These are phyloP conservation scores for Porites evermanni DNA, from an alignment of 92 coral and sea anemone species.

Conservation along the genomic window DNA sequence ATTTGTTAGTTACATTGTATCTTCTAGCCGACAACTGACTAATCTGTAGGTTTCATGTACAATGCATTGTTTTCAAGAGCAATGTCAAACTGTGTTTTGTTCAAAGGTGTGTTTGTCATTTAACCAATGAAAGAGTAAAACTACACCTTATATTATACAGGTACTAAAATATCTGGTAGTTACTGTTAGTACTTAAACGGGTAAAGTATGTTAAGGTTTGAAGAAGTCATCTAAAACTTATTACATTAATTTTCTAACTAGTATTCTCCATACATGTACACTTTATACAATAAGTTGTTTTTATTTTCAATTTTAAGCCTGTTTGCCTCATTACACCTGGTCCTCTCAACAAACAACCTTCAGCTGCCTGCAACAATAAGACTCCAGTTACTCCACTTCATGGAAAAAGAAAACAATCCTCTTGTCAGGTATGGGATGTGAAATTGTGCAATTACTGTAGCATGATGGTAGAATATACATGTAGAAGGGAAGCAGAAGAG, in stretches of 20 bases:
- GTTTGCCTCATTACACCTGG: slow-evolving; percentile 49
- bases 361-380: neutral
- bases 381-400: slow-evolving; percentile 38
- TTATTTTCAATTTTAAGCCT: neutral
- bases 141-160: no score
- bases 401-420: slow-evolving; percentile 73
- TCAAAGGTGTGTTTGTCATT: no score
- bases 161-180: no score
- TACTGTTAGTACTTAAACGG: no score
- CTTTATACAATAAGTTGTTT: neutral
- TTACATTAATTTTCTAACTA: neutral
- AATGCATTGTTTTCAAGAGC: no score
- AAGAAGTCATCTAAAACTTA: neutral
- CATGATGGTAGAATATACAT: no score
- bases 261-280: neutral
- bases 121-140: no score
- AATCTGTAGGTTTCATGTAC: no score
- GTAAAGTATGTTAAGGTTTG: neutral
- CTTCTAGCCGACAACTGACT: no score
- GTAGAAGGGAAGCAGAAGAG: no score
- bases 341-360: neutral
- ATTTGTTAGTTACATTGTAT: no score
- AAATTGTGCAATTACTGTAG: neutral
- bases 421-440: slow-evolving; percentile 62
- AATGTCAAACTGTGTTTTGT: no score